A percentile compares a stretch with the other conserved stretches of the same genome.
These are phyloP conservation scores for Nematostella vectensis DNA, from an alignment of 92 coral and sea anemone species.

Conservation along the genomic window DNA sequence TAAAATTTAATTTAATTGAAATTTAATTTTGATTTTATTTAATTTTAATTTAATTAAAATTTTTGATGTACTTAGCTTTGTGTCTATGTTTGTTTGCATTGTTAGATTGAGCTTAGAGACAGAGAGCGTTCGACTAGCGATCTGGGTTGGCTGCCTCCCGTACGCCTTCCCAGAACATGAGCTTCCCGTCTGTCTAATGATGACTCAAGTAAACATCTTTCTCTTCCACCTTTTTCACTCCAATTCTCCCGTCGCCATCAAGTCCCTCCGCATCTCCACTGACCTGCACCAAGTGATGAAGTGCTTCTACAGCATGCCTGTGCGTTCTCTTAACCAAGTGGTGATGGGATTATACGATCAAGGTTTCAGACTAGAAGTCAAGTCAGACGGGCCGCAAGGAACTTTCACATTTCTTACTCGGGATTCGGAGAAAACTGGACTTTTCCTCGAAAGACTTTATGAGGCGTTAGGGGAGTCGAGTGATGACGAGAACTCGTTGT, in stretches of 20 bases:
- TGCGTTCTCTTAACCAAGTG: slow-evolving; percentile 58
- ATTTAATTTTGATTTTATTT: no score
- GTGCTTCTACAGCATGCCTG: slow-evolving; percentile 74
- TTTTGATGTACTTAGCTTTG: no score
- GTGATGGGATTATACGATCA: slow-evolving; percentile 86
- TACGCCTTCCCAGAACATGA: slow-evolving; percentile 89
- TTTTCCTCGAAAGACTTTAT: slow-evolving; percentile 47
- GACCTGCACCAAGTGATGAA: slow-evolving; percentile 52
- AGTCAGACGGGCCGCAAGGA: slow-evolving; percentile 72
- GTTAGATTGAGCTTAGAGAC: slow-evolving; percentile 38
- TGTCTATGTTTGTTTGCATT: no score
- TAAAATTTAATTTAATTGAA: no score
- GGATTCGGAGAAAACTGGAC: slow-evolving; percentile 78
- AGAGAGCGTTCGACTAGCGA: slow-evolving; percentile 54
- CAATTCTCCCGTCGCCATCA: slow-evolving; percentile 17
- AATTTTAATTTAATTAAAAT: no score
- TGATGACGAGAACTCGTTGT: slow-evolving; percentile 33
- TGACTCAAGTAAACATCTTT: slow-evolving; percentile 76
- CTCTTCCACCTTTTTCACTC: slow-evolving; percentile 63
- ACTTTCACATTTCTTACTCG: slow-evolving; percentile 92
- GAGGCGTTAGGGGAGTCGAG: slow-evolving; percentile 62
- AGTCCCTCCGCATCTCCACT: slow-evolving; percentile 17
- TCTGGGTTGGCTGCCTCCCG: slow-evolving; percentile 97
- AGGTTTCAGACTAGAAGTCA: slow-evolving; percentile 58
- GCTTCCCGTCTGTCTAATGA: slow-evolving; percentile 79